Percentiles rank a stretch among this genome's conserved stretches.
These are phyloP conservation scores for Menura novaehollandiae DNA, from an alignment of 2,113 vertebrate genomes.

Conservation along the genomic window DNA sequence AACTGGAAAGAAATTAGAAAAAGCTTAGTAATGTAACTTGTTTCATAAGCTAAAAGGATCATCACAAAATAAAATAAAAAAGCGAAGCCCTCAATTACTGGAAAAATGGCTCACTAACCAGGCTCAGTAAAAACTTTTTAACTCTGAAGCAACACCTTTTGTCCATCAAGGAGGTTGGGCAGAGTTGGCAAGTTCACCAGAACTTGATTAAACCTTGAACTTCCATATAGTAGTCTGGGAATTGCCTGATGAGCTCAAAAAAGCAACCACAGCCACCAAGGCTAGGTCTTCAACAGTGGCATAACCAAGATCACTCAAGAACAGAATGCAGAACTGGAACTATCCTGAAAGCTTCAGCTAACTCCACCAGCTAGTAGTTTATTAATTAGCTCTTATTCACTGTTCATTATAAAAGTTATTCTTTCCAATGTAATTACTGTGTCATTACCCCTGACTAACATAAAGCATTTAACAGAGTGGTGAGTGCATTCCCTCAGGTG, in stretches of 20 bases:
- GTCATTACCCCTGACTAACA: not conserved
- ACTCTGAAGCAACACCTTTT: not conserved
- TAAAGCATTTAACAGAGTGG: not conserved
- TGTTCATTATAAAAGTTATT: not conserved
- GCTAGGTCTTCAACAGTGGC: not conserved
- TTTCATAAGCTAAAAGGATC: not conserved
- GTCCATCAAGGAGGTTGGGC: not conserved
- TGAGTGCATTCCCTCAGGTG: not conserved
- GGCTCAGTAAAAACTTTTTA: not conserved
- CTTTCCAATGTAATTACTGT: not conserved
- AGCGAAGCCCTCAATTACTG: not conserved
- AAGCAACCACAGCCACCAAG: not conserved
- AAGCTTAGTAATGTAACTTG: not conserved
- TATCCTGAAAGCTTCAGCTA: not conserved
- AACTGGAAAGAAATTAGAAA: not conserved
- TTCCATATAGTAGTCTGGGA: not conserved
- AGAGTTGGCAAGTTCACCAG: too few species aligned
- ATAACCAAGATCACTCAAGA: not conserved
- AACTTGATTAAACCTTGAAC: not conserved
- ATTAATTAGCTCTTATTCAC: not conserved
- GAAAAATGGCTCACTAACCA: not conserved
- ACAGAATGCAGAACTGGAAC: not conserved
- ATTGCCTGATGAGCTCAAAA: not conserved
- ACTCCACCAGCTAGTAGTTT: not conserved
- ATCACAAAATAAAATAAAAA: not conserved